Base-by-base conservation (phyloP, 1,140 invertebrate species). In the Schlechtendalia chinensis region DNA sequence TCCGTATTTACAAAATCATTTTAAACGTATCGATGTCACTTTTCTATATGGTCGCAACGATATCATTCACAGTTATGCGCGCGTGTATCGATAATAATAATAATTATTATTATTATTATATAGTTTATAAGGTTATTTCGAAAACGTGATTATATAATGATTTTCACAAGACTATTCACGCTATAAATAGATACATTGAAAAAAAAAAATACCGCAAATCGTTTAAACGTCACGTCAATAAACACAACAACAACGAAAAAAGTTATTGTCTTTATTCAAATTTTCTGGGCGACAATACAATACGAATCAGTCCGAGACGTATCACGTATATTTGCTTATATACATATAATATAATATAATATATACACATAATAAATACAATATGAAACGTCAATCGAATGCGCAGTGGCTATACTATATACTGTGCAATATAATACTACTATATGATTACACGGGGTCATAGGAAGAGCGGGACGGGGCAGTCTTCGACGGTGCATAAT, bases 301-400 rank as follows among this genome's bases (percentile, higher is more conserved):
- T 14, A 53, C 24, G 24, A 71, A 71, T 71, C 47, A 71, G 45
- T 71, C 67, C 67, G 67, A 71, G 24, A 71, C 67, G 67, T 12
- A 53, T 14, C 16, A 71, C 47, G 47, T 12, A 53, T 14, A 47
- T 5, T n/a, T n/a, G n/a, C n/a, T n/a, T n/a, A n/a, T n/a, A n/a
- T n/a, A n/a, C n/a, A n/a, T n/a, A n/a, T n/a, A n/a, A n/a, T n/a
- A n/a, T n/a, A n/a, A n/a, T n/a, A n/a, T n/a, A n/a, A 45, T n/a
- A 29, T 24, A 24, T 8, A 45, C 1, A 63, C 1, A 12, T 47
- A 50, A 65, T 27, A 24, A 14, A 19, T 61, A 61, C 24, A 24
- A 16, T 11, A 12, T 3, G 10, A 65, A 19, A 45, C 32, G 19
- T 22, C 32, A 67, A 67, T 67, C 54, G 27, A 32, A 63, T n/a